A percentile compares a stretch with the other conserved stretches of the same genome.
phyloP scores from a whole-genome alignment of 2,888 invertebrate species.

The Troides aeacus region DNA sequence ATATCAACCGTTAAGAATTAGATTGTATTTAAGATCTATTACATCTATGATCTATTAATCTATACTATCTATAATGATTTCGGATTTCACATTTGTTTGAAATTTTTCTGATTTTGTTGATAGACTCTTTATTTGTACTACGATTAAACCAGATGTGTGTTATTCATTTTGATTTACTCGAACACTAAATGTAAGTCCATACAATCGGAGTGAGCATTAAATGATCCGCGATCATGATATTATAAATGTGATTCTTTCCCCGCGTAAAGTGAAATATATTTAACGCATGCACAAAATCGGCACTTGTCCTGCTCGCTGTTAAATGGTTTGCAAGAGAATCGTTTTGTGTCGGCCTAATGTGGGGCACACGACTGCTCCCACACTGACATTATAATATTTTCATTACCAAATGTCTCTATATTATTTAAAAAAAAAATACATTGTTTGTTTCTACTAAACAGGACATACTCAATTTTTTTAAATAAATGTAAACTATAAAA shows the following conservation, averaged over 20 bases:
- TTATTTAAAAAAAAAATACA: not conserved
- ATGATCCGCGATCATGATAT: slow-evolving; percentile 57
- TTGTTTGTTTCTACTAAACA: not conserved
- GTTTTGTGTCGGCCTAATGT: slow-evolving; percentile 43
- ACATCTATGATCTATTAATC: too few relatives aligned
- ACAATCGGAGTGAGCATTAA: slow-evolving; percentile 53
- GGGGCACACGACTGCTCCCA: slow-evolving; percentile 38
- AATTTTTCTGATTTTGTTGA: not conserved
- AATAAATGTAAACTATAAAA: too few relatives aligned
- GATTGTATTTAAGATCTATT: too few relatives aligned
- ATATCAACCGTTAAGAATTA: too few relatives aligned
- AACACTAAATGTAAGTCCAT: slow-evolving; percentile 38
- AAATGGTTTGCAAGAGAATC: slow-evolving; percentile 62
- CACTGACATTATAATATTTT: not conserved
- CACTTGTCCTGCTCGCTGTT: slow-evolving; percentile 61
- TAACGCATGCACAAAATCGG: slow-evolving; percentile 59
- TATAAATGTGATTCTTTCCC: slow-evolving; percentile 51
- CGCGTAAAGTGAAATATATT: slow-evolving; percentile 54
- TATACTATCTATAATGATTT: too few relatives aligned
- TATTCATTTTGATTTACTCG: slow-evolving; percentile 42
- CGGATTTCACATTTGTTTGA: too few relatives aligned
- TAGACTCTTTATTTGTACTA: not conserved
- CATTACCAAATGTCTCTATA: not conserved
- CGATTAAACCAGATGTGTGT: slow-evolving; percentile 38
- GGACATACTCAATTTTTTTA: not conserved